A percentile compares a stretch with the other conserved stretches of the same genome.
Conservation (phyloP, 2,113 vertebrate species). For the Callipepla squamata region DNA sequence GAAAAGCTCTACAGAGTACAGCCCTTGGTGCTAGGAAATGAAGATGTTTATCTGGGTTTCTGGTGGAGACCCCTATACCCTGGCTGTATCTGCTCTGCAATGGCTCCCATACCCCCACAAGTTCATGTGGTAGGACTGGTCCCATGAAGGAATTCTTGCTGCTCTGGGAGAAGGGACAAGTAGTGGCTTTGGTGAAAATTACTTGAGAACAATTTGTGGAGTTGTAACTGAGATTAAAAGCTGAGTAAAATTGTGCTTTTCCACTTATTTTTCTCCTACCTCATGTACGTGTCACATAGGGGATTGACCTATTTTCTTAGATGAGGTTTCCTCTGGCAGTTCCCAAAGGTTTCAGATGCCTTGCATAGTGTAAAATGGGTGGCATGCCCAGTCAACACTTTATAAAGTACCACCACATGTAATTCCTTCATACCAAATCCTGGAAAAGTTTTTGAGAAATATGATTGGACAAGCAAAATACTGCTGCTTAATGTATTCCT, state of each 20-base stretch:
- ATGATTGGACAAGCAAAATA: not conserved
- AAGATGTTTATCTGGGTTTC: not conserved
- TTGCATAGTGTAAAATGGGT: not conserved
- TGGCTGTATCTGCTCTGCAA: not conserved
- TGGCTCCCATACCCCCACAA: accelerated
- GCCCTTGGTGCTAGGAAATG: not conserved
- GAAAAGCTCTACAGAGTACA: not conserved
- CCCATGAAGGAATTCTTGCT: not conserved
- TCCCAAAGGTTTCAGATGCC: not conserved
- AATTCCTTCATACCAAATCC: not conserved
- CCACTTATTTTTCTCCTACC: not conserved
- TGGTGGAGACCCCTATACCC: not conserved
- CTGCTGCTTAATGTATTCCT: not conserved
- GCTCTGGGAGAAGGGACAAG: not conserved
- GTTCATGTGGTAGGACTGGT: not conserved
- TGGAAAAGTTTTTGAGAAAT: not conserved
- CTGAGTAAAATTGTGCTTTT: not conserved
- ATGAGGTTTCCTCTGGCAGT: not conserved
- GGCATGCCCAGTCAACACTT: not conserved
- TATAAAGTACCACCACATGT: not conserved
- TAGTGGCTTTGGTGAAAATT: not conserved
- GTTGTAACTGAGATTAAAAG: not conserved
- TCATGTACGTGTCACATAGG: not conserved
- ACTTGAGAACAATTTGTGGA: not conserved
- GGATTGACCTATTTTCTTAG: not conserved